Conservation (phyloP, 1,140 invertebrate species). For the Andricus grossulariae region DNA sequence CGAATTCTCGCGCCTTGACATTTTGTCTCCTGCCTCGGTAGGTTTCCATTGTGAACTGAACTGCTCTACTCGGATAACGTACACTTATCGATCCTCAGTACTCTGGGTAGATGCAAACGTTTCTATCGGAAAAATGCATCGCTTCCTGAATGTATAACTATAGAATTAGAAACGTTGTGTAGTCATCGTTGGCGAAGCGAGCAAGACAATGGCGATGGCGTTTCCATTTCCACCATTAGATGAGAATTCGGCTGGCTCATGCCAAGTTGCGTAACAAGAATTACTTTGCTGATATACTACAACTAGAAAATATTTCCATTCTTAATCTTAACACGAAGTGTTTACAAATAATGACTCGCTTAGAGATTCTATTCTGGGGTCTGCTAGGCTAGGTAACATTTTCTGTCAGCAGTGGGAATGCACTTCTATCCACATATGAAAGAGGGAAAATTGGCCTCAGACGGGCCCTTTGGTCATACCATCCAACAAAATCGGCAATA, state of each 20-base stretch:
- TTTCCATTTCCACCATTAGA: conserved; percentile 27
- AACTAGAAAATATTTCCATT: not conserved
- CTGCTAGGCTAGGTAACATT: too few species aligned
- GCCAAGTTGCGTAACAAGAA: conserved; percentile 4
- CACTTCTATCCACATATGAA: too few species aligned
- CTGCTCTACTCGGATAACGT: conserved; percentile 23
- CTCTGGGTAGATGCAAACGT: conserved; percentile 21
- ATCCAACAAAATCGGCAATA: too few species aligned
- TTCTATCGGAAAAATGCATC: conserved; percentile 24
- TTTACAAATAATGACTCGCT: not conserved
- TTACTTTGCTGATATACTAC: not conserved
- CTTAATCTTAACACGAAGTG: not conserved
- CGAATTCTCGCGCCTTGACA: conserved; percentile 31
- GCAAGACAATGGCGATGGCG: conserved; percentile 5
- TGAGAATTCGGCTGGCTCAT: conserved; percentile 10
- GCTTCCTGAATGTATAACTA: not conserved
- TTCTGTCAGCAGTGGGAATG: too few species aligned
- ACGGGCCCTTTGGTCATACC: too few species aligned
- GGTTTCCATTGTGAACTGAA: conserved; percentile 27
- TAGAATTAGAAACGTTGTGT: not conserved
- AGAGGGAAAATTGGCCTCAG: too few species aligned
- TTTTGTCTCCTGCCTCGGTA: conserved; percentile 27
- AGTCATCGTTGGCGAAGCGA: conserved; percentile 1
- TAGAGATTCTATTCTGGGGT: too few species aligned
- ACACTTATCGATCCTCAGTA: conserved; percentile 20